Evolutionary conservation across 2,113 vertebrate species (phyloP).

Genomic region (Coreoperca whiteheadi): DNA sequence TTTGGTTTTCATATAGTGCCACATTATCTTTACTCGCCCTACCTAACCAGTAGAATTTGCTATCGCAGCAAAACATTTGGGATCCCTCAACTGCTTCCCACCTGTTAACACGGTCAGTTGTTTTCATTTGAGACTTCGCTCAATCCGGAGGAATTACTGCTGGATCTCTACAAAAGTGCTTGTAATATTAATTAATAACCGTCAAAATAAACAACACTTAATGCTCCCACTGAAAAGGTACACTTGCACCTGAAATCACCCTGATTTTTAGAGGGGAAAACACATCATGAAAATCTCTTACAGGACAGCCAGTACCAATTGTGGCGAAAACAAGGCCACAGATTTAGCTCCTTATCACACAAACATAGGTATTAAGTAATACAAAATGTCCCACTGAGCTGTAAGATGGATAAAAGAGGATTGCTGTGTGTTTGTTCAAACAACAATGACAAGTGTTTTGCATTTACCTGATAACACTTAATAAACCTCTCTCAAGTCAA

Average conservation of each 20-base stretch:
- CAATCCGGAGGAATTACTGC: not conserved
- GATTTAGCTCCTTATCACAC: constrained; percentile 61
- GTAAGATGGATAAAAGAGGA: constrained; percentile 68
- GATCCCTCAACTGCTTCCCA: constrained; percentile 6
- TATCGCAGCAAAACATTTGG: too few species aligned
- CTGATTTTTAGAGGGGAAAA: constrained; percentile 20
- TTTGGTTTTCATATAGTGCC: too few species aligned
- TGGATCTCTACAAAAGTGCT: not conserved
- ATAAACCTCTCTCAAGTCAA: constrained; percentile 73
- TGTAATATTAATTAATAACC: not conserved
- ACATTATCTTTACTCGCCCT: too few species aligned
- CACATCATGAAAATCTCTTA: constrained; percentile 20
- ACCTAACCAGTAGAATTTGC: too few species aligned
- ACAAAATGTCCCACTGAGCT: constrained; percentile 56
- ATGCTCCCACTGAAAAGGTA: not conserved
- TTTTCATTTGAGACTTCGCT: not conserved
- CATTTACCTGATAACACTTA: constrained; percentile 79
- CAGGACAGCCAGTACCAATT: constrained; percentile 36
- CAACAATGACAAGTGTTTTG: constrained; percentile 68
- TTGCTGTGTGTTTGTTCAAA: constrained; percentile 68
- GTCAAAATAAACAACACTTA: not conserved
- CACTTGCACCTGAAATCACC: not conserved
- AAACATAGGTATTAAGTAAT: constrained; percentile 58
- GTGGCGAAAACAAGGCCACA: constrained; percentile 41
- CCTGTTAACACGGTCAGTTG: not conserved